Evolutionary conservation across 2,797 vertebrate species (phyloP), one percentile per base, ranked within the genome.

Genomic region (Sphaeramia orbicularis): DNA sequence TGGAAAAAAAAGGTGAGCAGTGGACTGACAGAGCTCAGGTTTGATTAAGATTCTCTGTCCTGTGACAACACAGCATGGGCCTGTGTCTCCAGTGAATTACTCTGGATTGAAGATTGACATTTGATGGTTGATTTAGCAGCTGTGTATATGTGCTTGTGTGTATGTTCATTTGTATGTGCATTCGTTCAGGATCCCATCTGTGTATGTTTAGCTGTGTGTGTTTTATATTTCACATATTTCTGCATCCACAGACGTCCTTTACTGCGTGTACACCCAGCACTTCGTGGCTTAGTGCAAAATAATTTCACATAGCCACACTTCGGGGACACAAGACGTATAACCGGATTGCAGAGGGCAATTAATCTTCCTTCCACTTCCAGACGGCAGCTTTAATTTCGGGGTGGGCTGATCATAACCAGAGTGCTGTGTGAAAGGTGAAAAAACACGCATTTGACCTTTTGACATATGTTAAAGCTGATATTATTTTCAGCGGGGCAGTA

Each of bases 11-110:
- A 80, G 61, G 67, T 67, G 70, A 71, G 78, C 62, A 63, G 80
- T 21, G 35, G 58, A 73, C 57, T 70, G 76, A 84, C 80, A 68
- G 72, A 66, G 76, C 74, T 81, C 56, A 72, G 66, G 68, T 89
- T 88, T 90, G 89, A 92, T 91, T 91, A 91, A 87, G 89, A 89
- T 56, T 80, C 74, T 77, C 67, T 78, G 83, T 80, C 72, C 78
- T 81, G 74, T 86, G 85, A 89, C 84, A 86, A 70, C 76, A 50
- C 49, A 19, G 60, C 62, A 49, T 19, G 16, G 49, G 13, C 73
- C 67, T 68, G 74, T 58, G 61, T 87, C 79, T 83, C 65, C 4
- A 32, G 47, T 82, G 83, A 81, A 87, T 89, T 86, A 70, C 71
- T 84, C 80, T 57, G 74, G 68, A 83, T 82, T 78, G 74, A 74